Base-by-base conservation (phyloP, 2,113 vertebrate species). In the Condylura cristata region DNA sequence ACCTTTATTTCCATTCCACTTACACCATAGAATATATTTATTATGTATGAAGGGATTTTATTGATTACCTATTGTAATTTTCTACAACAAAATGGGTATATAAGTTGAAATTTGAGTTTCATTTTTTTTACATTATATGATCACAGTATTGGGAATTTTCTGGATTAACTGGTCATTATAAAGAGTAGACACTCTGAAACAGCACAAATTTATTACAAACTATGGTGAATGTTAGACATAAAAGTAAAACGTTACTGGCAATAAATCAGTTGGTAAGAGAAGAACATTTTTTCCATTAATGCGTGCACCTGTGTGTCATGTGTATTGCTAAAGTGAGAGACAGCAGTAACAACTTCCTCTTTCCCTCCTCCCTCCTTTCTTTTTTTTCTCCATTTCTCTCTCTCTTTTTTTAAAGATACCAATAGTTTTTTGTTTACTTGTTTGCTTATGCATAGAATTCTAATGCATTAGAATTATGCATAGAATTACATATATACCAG, bases 1-100 rank as follows among this genome's bases (percentile, higher is more conserved):
- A 16, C 37, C 89, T 95, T 53, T 61, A 48, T 92, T 93, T 92
- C 48, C 5, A 41, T 60, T 74, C 72, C 60, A 37, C 8, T 92
- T 88, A 58, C 28, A 88, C 16, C 34, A 87, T 10, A 85, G 56
- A 78, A 68, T 84, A 61, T 71, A 85, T 90, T 34, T 89, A 87
- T 95, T 79, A 92, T 46, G 56, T 66, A 79, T 86, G n/a, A 60
- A 95, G 90, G 13, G 48, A 70, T 74, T 85, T 93, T 63, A 51
- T 46, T 74, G 89, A 84, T 92, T 81, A 58, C 26, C 32, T 65
- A 34, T 70, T 65, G 79, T 70, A 91, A 91, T 91, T 91, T n/a
- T 78, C 10, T 58, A 37, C 16, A 72, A 90, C 46, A 85, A 85
- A 95, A 72, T 68, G 46, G 41, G 12, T 34, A 56, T 32, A 66